These are phyloP conservation scores for Margaritifera margaritifera DNA, from an alignment of 2,888 invertebrate species.

Conservation along the genomic window DNA sequence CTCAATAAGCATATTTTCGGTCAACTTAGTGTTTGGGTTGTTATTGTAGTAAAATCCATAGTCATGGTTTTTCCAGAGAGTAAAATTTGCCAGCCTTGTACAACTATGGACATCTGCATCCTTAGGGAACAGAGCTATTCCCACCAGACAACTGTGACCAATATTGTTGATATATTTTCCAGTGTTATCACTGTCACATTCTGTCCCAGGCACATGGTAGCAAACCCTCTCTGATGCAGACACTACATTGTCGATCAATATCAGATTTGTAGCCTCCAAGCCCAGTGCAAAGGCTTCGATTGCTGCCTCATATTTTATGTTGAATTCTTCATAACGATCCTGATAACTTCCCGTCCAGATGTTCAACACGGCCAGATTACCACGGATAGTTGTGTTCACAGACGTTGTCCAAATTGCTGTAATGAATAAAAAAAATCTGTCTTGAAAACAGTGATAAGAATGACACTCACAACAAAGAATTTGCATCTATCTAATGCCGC, in stretches of 20 bases:
- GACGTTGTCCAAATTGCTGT: constrained; percentile 57
- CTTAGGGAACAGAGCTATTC: constrained; percentile 25
- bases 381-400: constrained; percentile 35
- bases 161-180: constrained; percentile 46
- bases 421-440: constrained; percentile 14
- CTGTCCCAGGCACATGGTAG: constrained; percentile 41
- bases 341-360: constrained; percentile 61
- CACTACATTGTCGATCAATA: constrained; percentile 53
- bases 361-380: constrained; percentile 58
- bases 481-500: too few relatives aligned
- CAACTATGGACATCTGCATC: constrained; percentile 33
- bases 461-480: not conserved
- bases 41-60: constrained; percentile 60
- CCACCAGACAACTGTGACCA: constrained; percentile 49
- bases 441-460: not conserved
- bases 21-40: constrained; percentile 22
- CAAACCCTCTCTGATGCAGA: constrained; percentile 61
- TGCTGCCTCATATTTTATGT: constrained; percentile 47
- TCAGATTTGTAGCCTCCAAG: constrained; percentile 32
- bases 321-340: constrained; percentile 48
- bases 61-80: constrained; percentile 54
- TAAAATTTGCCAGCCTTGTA: constrained; percentile 49
- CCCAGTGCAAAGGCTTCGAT: constrained; percentile 35
- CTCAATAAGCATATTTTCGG: constrained; percentile 51
- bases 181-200: constrained; percentile 30